Evolutionary conservation across 2,888 invertebrate species (phyloP).

Genomic region (Volucella bombylans): DNA sequence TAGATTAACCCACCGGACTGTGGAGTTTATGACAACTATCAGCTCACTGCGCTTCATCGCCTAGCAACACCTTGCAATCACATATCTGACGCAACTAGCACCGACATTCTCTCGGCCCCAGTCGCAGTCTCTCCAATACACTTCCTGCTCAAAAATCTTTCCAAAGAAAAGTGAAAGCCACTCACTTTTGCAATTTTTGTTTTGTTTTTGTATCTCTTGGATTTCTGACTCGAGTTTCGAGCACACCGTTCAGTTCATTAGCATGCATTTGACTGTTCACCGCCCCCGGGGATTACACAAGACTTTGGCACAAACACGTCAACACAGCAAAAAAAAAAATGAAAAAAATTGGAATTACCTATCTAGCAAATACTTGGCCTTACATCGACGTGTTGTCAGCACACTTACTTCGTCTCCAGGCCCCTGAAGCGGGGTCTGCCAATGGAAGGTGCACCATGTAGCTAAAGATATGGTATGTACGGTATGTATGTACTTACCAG

Average conservation of each 20-base stretch:
- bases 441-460: slow-evolving; percentile 3
- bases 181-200: slow-evolving; percentile 34
- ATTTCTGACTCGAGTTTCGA: slow-evolving; percentile 51
- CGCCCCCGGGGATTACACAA: slow-evolving; percentile 56
- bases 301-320: slow-evolving; percentile 1
- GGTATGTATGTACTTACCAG: background rate
- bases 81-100: slow-evolving; percentile 57
- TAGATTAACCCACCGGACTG: slow-evolving; percentile 4
- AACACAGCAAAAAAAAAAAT: background rate
- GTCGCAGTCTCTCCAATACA: slow-evolving; percentile 39
- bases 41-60: slow-evolving; percentile 50
- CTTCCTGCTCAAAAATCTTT: slow-evolving; percentile 68
- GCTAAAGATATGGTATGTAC: background rate
- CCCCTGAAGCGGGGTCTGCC: slow-evolving; percentile 7
- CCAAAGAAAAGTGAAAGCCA: slow-evolving; percentile 69
- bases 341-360: slow-evolving; percentile 44
- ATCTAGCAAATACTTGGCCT: slow-evolving; percentile 41
- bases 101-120: slow-evolving; percentile 41
- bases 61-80: slow-evolving; percentile 17
- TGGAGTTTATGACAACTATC: slow-evolving; percentile 55
- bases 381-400: slow-evolving; percentile 38
- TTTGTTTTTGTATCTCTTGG: slow-evolving; percentile 7
- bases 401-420: background rate
- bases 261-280: slow-evolving; percentile 66
- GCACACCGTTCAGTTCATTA: slow-evolving; percentile 59